A percentile compares a stretch with the other conserved stretches of the same genome.
These are phyloP conservation scores for Procambarus virginalis DNA, from an alignment of 1,140 invertebrate genomes.

Conservation along the genomic window DNA sequence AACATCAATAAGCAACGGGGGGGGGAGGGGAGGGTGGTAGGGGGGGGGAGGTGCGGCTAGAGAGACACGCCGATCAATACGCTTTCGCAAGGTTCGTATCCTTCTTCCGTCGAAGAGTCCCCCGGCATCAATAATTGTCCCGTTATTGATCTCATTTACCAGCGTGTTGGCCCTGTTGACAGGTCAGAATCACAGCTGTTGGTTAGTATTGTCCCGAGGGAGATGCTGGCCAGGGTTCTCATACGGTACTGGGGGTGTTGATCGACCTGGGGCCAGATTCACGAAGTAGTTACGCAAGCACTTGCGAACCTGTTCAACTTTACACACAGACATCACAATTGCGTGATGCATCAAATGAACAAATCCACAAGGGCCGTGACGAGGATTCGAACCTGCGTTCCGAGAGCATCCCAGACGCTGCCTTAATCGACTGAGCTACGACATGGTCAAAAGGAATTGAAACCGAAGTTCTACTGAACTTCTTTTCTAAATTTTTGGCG, in stretches of 20 bases:
- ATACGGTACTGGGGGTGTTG: background rate
- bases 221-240: background rate
- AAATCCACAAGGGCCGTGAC: no score
- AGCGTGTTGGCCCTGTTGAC: background rate
- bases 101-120: background rate
- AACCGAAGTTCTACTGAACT: no score
- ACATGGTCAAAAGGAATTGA: no score
- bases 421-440: no score
- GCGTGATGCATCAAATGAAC: no score
- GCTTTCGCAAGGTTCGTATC: background rate
- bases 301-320: no score
- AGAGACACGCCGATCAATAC: slow-evolving; percentile 25
- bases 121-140: slow-evolving; percentile 24
- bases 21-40: background rate
- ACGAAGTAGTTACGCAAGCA: no score
- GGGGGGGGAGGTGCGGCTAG: background rate
- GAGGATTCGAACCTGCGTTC: no score
- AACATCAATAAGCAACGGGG: slow-evolving; percentile 14
- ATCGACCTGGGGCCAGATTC: no score
- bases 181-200: background rate
- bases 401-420: no score
- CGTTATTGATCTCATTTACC: slow-evolving; percentile 34
- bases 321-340: no score
- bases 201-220: background rate
- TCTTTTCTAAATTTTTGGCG: no score